Evolutionary conservation across 2,888 invertebrate genomes (phyloP).

Genomic region (Pocota personata): DNA sequence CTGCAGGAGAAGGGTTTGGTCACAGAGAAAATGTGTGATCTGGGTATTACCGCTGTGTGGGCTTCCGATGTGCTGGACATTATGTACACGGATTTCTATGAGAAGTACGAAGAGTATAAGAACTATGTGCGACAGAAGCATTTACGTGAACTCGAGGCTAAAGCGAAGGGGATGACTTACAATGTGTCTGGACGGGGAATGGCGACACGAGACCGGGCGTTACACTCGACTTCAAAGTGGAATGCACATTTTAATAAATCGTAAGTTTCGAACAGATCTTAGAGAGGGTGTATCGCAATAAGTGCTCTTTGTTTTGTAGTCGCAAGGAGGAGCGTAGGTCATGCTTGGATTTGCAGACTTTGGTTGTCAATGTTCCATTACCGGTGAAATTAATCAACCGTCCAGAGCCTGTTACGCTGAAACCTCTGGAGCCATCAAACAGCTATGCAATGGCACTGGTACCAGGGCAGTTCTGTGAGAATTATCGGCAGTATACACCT

Average conservation of each 20-base stretch:
- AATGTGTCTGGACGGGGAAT: slow-evolving; percentile 82
- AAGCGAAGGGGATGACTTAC: slow-evolving; percentile 85
- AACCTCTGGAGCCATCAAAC: slow-evolving; percentile 81
- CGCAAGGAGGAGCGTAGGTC: slow-evolving; percentile 90
- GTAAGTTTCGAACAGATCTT: slow-evolving; percentile 75
- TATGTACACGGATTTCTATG: slow-evolving; percentile 97
- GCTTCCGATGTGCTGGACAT: slow-evolving; percentile 97
- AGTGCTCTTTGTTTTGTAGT: slow-evolving; percentile 68
- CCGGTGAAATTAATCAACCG: slow-evolving; percentile 80
- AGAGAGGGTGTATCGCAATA: neutral
- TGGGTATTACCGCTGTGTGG: slow-evolving; percentile 95
- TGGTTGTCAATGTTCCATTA: slow-evolving; percentile 91
- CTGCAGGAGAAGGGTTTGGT: slow-evolving; percentile 92
- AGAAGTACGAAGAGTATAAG: slow-evolving; percentile 96
- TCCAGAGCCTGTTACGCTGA: slow-evolving; percentile 76
- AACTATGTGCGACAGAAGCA: slow-evolving; percentile 85
- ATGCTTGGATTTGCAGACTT: slow-evolving; percentile 96
- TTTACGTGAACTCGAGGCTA: slow-evolving; percentile 87
- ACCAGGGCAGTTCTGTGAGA: slow-evolving; percentile 97
- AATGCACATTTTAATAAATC: slow-evolving; percentile 92
- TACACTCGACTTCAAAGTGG: slow-evolving; percentile 94
- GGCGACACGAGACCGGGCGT: slow-evolving; percentile 89
- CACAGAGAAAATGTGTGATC: slow-evolving; percentile 95
- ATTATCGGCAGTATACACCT: slow-evolving; percentile 90
- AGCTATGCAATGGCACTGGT: slow-evolving; percentile 96